A percentile compares a stretch with the other conserved stretches of the same genome.
phyloP scores from a whole-genome alignment of 92 coral and sea anemone genomes.

The Epizoanthus scotinus region DNA sequence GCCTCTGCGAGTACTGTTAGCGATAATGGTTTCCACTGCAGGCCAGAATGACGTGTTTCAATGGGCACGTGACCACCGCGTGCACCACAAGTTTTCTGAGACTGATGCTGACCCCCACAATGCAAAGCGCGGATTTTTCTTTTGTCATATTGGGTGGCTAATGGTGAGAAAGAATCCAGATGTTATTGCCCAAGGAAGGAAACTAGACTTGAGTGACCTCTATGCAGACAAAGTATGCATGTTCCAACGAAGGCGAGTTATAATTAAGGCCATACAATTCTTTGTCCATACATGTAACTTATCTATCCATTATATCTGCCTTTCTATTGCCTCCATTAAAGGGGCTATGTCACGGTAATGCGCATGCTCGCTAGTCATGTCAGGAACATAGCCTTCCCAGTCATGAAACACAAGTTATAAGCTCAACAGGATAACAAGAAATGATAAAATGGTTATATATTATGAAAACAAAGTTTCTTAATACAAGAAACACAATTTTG shows the following conservation, averaged over 20 bases:
- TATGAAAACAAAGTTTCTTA: too few species aligned
- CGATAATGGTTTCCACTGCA: conserved; percentile 49
- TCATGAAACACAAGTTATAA: too few species aligned
- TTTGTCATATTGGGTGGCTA: conserved; percentile 68
- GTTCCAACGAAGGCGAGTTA: conserved; percentile 59
- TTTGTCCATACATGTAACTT: too few species aligned
- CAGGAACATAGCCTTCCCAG: too few species aligned
- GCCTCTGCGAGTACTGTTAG: conserved; percentile 56
- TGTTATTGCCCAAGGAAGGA: conserved; percentile 62
- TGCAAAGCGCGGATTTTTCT: conserved; percentile 72
- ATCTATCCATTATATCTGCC: too few species aligned
- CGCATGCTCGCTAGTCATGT: too few species aligned
- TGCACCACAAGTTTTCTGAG: conserved; percentile 73
- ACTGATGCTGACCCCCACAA: conserved; percentile 77
- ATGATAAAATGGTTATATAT: too few species aligned
- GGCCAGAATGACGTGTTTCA: conserved; percentile 67
- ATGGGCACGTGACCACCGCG: conserved; percentile 78
- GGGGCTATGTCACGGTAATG: too few species aligned
- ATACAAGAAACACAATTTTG: too few species aligned
- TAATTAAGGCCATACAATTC: too few species aligned
- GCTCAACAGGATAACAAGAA: too few species aligned
- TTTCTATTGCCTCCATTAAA: too few species aligned
- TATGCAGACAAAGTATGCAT: conserved; percentile 64
- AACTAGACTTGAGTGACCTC: conserved; percentile 63
- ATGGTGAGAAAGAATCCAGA: conserved; percentile 66